Evolutionary conservation across 2,113 vertebrate genomes (phyloP).

Genomic region (Calonectris borealis): DNA sequence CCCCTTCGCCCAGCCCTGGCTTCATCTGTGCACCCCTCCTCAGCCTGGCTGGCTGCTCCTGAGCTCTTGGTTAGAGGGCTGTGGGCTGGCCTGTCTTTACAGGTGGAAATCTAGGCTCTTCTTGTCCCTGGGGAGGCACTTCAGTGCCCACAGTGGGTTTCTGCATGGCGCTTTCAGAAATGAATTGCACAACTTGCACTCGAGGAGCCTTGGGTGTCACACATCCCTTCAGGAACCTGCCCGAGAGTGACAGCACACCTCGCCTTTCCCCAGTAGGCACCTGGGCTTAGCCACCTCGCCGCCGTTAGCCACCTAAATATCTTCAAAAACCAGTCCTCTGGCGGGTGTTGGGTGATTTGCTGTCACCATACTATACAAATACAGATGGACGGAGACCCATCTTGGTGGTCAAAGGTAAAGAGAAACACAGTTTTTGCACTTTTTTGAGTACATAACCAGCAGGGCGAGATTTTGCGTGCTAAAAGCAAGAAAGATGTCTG

Average conservation of each 20-base stretch:
- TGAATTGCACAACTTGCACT: no score
- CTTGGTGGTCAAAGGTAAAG: background rate
- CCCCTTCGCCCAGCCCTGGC: background rate
- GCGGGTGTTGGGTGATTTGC: background rate
- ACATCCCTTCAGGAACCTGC: background rate
- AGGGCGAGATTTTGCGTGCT: background rate
- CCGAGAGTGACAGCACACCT: rapidly evolving
- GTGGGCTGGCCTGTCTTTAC: background rate
- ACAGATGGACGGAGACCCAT: background rate
- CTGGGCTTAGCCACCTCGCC: background rate
- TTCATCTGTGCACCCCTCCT: background rate
- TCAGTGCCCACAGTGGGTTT: background rate
- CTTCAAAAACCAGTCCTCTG: background rate
- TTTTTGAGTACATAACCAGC: background rate
- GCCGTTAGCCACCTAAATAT: background rate
- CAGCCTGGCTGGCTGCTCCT: background rate
- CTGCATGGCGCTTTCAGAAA: background rate
- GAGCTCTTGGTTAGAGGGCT: background rate
- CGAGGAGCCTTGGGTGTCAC: background rate
- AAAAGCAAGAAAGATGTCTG: background rate
- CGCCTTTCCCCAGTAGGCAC: rapidly evolving
- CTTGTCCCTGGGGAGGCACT: background rate
- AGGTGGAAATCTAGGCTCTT: background rate
- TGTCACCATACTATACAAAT: background rate
- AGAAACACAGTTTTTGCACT: background rate